Evolutionary conservation across 2,888 invertebrate species (phyloP), one percentile per base, ranked within the genome.

Genomic region (Caenorhabditis sulstoni): DNA sequence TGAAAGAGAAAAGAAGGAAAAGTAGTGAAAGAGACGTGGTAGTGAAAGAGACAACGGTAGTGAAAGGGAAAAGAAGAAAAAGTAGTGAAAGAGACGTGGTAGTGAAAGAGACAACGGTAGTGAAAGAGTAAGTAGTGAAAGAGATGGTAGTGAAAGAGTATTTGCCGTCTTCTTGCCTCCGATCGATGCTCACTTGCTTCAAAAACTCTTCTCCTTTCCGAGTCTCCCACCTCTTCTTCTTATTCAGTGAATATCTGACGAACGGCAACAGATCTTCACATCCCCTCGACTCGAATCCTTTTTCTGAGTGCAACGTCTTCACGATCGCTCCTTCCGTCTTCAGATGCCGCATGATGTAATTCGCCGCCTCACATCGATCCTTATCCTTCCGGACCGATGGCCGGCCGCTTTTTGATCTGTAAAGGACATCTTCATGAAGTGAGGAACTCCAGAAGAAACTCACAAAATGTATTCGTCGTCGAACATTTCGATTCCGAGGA

Each of bases 281-380:
- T 14, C 3, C 12, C 3, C 3, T 14, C 12, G 2, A 8, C 11
- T 18, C 11, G 52, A 45, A 44, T 52, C 45, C 1, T 53, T 70
- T 14, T 35, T 70, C 68, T 20, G 61, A 14, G 18, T 70, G 68
- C 37, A 53, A 70, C 8, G 68, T 70, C 35, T 70, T 70, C 35
- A 70, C 8, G 22, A 70, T 22, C 5, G 50, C 12, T n/a, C 20
- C 35, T 5, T 29, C 23, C 4, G 44, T 61, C 22, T 70, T 61
- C 35, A 53, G 18, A 20, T 53, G 9, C 11, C 52, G 18, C 16
- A 53, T 53, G 18, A 53, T 53, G 37, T 53, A 53, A 18, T 37
- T 53, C 18, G 53, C 29, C 29, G 53, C 53, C 14, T 29, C 16
- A 35, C 29, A 35, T n/a, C 53, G 53, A 18, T 53, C 37, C 18